phyloP scores from a whole-genome alignment of 2,113 vertebrate genomes.

The Trinectes maculatus region DNA sequence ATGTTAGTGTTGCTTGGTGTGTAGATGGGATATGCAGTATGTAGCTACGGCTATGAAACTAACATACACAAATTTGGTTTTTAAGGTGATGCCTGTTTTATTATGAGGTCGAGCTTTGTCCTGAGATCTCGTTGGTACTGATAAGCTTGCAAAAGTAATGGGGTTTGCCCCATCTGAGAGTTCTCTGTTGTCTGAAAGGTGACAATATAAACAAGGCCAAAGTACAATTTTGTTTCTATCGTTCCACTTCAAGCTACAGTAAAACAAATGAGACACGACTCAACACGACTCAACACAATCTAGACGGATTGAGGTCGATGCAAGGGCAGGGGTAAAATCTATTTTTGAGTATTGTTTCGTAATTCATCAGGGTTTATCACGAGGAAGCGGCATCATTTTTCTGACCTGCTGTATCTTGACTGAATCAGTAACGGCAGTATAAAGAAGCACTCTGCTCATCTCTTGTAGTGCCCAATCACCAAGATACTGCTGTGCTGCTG shows the following conservation, averaged over 20 bases:
- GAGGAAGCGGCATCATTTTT: constrained; percentile 12
- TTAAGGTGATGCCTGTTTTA: not conserved
- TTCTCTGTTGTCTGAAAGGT: not conserved
- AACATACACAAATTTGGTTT: not conserved
- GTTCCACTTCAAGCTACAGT: not conserved
- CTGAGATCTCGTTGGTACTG: not conserved
- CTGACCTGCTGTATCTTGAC: constrained; percentile 8
- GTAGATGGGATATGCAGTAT: not conserved
- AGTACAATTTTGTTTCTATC: not conserved
- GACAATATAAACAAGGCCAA: not conserved
- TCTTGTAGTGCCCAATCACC: constrained; percentile 27
- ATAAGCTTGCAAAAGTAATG: not conserved
- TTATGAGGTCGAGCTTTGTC: not conserved
- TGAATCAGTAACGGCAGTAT: constrained; percentile 13
- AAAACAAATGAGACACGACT: constrained; percentile 21
- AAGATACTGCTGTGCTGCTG: constrained; percentile 9
- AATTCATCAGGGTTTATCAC: constrained; percentile 24
- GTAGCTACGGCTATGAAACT: not conserved
- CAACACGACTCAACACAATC: not conserved
- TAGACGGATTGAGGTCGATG: constrained; percentile 8
- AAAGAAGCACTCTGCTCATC: constrained; percentile 34
- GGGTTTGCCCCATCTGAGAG: constrained; percentile 15
- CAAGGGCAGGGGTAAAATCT: constrained; percentile 23
- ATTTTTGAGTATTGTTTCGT: constrained; percentile 9
- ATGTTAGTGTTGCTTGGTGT: not conserved